Conservation (phyloP, 2,888 invertebrate genomes). For the Polietes domitor region DNA sequence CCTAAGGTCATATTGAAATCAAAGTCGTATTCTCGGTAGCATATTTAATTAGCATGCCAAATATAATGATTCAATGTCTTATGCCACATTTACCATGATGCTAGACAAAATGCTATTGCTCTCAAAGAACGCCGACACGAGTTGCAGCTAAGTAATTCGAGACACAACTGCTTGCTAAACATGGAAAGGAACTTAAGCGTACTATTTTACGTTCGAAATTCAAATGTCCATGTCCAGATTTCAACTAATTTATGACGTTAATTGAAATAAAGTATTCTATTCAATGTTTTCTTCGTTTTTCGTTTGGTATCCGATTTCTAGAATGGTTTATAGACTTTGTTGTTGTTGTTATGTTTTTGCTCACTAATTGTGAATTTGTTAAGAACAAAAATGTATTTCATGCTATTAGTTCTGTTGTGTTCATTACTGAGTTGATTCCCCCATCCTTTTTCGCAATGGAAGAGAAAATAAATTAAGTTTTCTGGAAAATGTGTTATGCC, state of each 20-base stretch:
- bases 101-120: background rate
- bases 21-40: too few relatives aligned
- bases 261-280: constrained; percentile 47
- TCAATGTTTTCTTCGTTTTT: constrained; percentile 10
- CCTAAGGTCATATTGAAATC: too few relatives aligned
- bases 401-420: background rate
- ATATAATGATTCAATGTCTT: too few relatives aligned
- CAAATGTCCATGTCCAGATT: constrained; percentile 31
- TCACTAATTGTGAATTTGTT: constrained; percentile 65
- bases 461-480: background rate
- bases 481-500: constrained; percentile 3
- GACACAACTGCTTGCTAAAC: background rate
- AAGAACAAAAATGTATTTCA: constrained; percentile 51
- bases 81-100: too few relatives aligned
- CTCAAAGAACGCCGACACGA: background rate
- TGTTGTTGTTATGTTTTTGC: constrained; percentile 43
- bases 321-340: too few relatives aligned
- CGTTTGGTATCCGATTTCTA: background rate
- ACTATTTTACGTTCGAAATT: background rate
- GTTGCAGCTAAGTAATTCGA: background rate
- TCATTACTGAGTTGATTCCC: background rate
- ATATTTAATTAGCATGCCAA: too few relatives aligned
- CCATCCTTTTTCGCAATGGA: background rate
- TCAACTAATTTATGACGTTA: constrained; percentile 59
- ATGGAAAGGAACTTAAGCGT: background rate